Evolutionary conservation across 2,113 vertebrate species (phyloP), one percentile per base, ranked within the genome.

Genomic region (Neogobius melanostomus): DNA sequence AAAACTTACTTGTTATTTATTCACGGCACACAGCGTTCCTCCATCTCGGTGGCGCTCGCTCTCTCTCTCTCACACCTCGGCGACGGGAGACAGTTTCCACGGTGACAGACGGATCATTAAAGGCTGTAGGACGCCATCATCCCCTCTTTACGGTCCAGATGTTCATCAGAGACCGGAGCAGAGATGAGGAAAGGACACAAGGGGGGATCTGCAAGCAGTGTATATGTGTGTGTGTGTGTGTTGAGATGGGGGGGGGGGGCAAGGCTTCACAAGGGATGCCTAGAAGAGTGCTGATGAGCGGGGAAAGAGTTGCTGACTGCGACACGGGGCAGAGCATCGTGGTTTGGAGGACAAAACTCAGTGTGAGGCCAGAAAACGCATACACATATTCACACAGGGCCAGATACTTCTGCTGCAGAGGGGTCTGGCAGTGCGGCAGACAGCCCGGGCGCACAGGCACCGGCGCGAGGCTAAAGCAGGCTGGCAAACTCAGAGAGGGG

Each of bases 241-340:
- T 69, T 59, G 63, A 73, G 64, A 81, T 69, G 6, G 9, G 17
- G 11, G 10, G 28, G 17, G 56, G 28, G 56, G 56, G 54, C 28
- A 57, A 67, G 79, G 74, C 80, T 82, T 80, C 78, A 79, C 17
- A 73, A 64, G 68, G 76, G 71, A 86, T 21, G 52, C 69, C 72
- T 78, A 75, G 84, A 72, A 85, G 72, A 83, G 81, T 85, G 87
- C 85, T 85, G 85, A 89, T 84, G 82, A 87, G 77, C 75, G 71
- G 75, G 76, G 74, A 81, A 81, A 80, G 79, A 82, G 64, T 71
- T 89, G 79, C 83, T 85, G 82, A 85, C 87, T 85, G 79, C 80
- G 85, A 85, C 59, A 78, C 69, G 61, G 81, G 71, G 69, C 80
- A 52, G 71, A 77, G 74, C 72, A 68, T 77, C 72, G 45, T 61